Conservation (phyloP, 2,797 vertebrate species). For the Bufotes viridis region DNA sequence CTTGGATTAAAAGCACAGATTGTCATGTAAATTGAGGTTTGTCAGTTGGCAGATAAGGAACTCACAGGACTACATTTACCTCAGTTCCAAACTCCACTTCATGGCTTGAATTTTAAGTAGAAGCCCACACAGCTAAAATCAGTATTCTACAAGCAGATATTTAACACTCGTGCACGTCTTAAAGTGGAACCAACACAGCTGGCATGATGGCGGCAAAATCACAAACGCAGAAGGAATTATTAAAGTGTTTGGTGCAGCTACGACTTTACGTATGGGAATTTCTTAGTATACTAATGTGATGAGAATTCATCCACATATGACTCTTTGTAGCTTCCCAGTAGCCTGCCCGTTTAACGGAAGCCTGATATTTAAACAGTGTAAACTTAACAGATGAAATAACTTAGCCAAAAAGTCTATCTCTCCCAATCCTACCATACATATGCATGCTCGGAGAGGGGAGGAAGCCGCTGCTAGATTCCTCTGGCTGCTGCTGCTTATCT, state of each 20-base stretch:
- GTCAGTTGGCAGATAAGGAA: conserved; percentile 57
- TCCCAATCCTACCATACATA: too few relatives aligned
- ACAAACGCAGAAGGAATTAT: background rate
- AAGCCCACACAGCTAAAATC: conserved; percentile 32
- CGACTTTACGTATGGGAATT: too few relatives aligned
- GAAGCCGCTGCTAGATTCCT: too few relatives aligned
- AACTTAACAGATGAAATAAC: too few relatives aligned
- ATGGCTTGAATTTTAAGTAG: conserved; percentile 46
- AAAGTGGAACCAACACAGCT: background rate
- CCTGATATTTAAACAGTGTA: too few relatives aligned
- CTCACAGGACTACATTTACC: conserved; percentile 48
- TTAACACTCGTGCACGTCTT: conserved; percentile 2
- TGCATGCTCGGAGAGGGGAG: too few relatives aligned
- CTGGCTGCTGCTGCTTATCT: too few relatives aligned
- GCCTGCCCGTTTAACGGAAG: too few relatives aligned
- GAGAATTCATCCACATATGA: background rate
- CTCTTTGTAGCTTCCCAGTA: too few relatives aligned
- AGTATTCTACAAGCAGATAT: conserved; percentile 28
- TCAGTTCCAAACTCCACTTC: conserved; percentile 48
- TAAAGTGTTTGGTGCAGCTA: background rate
- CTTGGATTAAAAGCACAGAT: conserved; percentile 56
- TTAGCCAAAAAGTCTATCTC: too few relatives aligned
- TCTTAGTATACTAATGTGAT: background rate
- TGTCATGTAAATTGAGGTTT: conserved; percentile 56
- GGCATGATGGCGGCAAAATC: background rate